Evolutionary conservation across 2,888 invertebrate genomes (phyloP).

Genomic region (Gryllus longicercus): DNA sequence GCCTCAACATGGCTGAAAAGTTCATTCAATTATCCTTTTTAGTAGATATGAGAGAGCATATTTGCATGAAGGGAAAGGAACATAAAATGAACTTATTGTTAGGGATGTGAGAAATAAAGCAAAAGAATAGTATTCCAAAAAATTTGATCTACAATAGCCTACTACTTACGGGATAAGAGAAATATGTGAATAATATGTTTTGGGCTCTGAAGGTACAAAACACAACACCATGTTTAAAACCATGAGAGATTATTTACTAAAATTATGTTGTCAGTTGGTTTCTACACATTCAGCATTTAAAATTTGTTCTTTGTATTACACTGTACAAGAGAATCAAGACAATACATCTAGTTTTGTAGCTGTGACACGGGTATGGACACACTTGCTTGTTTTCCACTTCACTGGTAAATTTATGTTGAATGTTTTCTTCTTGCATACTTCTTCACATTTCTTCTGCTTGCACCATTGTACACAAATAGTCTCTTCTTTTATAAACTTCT

Average conservation of each 20-base stretch:
- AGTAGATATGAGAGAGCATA: no score
- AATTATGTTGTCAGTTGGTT: slow-evolving; percentile 2
- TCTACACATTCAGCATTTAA: slow-evolving; percentile 11
- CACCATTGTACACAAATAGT: background rate
- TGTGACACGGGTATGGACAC: background rate
- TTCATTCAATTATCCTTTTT: no score
- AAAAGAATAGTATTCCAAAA: no score
- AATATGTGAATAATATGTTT: no score
- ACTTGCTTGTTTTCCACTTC: background rate
- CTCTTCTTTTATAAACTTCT: background rate
- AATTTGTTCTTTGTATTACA: slow-evolving; percentile 11
- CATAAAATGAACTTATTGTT: no score
- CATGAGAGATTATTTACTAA: slow-evolving; percentile 8
- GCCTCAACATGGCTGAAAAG: no score
- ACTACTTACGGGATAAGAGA: no score
- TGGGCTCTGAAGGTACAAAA: background rate
- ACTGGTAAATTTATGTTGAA: background rate
- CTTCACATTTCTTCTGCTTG: background rate
- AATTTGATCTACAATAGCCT: no score
- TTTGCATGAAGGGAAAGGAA: no score
- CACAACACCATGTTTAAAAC: background rate
- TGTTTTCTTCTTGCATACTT: background rate
- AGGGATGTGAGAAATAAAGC: no score
- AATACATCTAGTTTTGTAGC: slow-evolving; percentile 9
- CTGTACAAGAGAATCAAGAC: slow-evolving; percentile 11